These are phyloP conservation scores for Cheiracanthium punctorium DNA, from an alignment of 2,888 invertebrate genomes.

Conservation along the genomic window DNA sequence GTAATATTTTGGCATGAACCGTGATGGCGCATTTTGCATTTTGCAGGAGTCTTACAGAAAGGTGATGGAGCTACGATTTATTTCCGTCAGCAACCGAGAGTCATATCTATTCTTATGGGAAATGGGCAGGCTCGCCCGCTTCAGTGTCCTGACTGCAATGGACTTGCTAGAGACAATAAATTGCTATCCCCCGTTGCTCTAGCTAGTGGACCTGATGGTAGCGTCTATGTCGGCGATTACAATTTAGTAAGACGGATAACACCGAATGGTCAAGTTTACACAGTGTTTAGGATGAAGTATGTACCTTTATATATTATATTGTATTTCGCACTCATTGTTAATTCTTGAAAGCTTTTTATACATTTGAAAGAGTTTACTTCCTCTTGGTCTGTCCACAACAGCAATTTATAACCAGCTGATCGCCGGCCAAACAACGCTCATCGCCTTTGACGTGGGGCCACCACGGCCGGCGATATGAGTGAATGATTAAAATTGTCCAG, in stretches of 20 bases:
- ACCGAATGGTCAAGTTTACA: constrained; percentile 88
- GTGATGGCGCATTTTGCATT: constrained; percentile 45
- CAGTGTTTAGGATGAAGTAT: constrained; percentile 88
- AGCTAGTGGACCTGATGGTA: constrained; percentile 93
- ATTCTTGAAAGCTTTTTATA: no score
- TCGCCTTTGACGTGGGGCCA: no score
- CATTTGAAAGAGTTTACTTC: no score
- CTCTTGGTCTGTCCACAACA: no score
- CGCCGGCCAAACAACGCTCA: no score
- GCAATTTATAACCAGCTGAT: no score
- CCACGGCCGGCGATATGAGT: no score
- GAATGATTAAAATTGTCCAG: no score
- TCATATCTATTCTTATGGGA: constrained; percentile 93
- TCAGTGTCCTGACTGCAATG: constrained; percentile 82
- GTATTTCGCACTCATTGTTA: no score
- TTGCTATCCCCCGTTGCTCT: constrained; percentile 94
- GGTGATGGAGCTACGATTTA: constrained; percentile 98
- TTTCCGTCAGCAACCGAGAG: constrained; percentile 92
- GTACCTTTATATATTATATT: no score
- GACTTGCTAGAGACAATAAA: constrained; percentile 86
- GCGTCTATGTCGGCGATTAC: constrained; percentile 95
- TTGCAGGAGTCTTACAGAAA: constrained; percentile 92
- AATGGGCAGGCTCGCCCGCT: constrained; percentile 92
- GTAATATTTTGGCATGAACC: no score
- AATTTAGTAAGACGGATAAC: constrained; percentile 92